Conservation (phyloP, 2,888 invertebrate genomes). For the Drosophila acutilabella region DNA sequence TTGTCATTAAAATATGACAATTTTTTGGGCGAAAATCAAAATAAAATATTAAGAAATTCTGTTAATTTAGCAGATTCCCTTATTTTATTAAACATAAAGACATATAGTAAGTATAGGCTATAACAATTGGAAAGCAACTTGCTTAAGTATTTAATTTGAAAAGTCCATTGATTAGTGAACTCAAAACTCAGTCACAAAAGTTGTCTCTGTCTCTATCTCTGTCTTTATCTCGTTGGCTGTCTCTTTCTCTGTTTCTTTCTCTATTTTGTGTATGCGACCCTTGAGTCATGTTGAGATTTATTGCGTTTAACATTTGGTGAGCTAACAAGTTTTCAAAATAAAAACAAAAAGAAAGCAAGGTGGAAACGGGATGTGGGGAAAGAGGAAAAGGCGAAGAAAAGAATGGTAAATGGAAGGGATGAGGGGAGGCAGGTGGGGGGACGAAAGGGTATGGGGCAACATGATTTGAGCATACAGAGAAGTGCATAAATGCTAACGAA, state of each 20-base stretch:
- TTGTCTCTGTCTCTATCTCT: not conserved
- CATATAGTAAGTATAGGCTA: too few relatives aligned
- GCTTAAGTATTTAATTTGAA: conserved; percentile 4
- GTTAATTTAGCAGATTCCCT: too few relatives aligned
- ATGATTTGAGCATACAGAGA: conserved; percentile 59
- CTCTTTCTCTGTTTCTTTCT: not conserved
- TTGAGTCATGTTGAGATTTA: conserved; percentile 64
- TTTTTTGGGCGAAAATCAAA: too few relatives aligned
- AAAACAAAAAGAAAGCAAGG: conserved; percentile 4
- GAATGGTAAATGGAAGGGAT: not conserved
- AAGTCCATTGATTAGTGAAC: conserved; percentile 27
- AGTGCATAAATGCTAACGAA: conserved; percentile 80
- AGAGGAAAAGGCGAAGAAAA: conserved; percentile 1
- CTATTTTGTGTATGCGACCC: conserved; percentile 5
- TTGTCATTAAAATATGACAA: too few relatives aligned
- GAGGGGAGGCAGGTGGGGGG: not conserved
- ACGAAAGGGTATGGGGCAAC: not conserved
- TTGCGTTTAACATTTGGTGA: conserved; percentile 58
- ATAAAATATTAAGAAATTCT: too few relatives aligned
- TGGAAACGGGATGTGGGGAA: not conserved
- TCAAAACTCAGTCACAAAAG: not conserved
- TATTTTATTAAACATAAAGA: too few relatives aligned
- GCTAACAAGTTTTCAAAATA: conserved; percentile 43
- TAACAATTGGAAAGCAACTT: too few relatives aligned
- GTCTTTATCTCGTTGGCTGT: not conserved